These are phyloP conservation scores for Acrossocheilus wenchowensis DNA, from an alignment of 2,797 vertebrate genomes.

Conservation along the genomic window DNA sequence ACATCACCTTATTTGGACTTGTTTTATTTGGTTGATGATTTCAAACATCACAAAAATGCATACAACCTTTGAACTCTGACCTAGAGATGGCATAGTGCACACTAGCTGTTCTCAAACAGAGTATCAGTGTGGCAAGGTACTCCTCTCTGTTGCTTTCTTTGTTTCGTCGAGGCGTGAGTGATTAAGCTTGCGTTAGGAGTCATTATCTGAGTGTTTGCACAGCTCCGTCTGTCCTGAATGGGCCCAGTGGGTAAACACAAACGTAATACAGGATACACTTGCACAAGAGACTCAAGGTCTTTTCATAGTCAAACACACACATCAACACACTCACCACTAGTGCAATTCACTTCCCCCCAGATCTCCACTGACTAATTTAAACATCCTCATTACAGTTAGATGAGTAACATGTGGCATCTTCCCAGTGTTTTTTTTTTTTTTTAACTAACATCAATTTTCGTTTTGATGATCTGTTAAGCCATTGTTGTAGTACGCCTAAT, in stretches of 20 bases:
- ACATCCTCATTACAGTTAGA: constrained; percentile 2
- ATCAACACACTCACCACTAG: neutral
- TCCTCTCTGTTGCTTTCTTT: constrained; percentile 38
- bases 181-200: constrained; percentile 65
- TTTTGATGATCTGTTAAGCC: neutral
- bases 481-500: neutral
- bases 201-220: constrained; percentile 66
- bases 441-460: neutral
- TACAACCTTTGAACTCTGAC: constrained; percentile 59
- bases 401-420: neutral
- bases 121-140: constrained; percentile 46
- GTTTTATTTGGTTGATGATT: constrained; percentile 14
- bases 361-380: constrained; percentile 17
- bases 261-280: constrained; percentile 52
- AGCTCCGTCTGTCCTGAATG: constrained; percentile 60
- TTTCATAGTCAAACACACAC: constrained; percentile 18
- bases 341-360: neutral
- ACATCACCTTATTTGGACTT: neutral
- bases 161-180: constrained; percentile 62
- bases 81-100: constrained; percentile 34
- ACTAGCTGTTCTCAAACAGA: constrained; percentile 40
- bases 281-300: constrained; percentile 40
- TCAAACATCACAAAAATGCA: constrained; percentile 33
- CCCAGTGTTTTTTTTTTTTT: neutral
- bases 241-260: constrained; percentile 58